Percentiles rank a stretch among this genome's conserved stretches.
phyloP scores from a whole-genome alignment of 2,888 invertebrate genomes.

The Drosophila cracens region DNA sequence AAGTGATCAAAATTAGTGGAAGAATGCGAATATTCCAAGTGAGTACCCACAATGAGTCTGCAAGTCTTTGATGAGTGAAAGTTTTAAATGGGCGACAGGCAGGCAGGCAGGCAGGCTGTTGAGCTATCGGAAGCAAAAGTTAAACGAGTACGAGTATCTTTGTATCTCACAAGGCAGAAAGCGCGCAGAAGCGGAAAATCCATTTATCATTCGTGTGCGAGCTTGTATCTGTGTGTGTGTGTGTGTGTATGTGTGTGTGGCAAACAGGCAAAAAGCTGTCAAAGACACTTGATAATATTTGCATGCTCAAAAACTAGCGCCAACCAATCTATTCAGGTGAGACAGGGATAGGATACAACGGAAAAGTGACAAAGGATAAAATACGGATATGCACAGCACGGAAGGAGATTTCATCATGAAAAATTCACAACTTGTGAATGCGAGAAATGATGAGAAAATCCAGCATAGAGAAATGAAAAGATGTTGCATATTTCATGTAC shows the following conservation, averaged over 20 bases:
- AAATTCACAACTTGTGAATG: neutral
- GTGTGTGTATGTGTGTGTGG: constrained; percentile 3
- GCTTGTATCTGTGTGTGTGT: neutral
- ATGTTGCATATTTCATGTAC: neutral
- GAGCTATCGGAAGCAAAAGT: constrained; percentile 25
- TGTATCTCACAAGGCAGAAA: constrained; percentile 7
- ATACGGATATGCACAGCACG: neutral
- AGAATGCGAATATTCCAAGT: neutral
- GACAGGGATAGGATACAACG: constrained; percentile 7
- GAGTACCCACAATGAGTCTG: neutral
- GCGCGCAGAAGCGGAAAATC: constrained; percentile 63
- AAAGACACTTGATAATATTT: constrained; percentile 61
- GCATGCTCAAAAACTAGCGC: constrained; percentile 45
- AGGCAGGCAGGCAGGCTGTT: neutral
- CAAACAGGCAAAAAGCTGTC: constrained; percentile 36
- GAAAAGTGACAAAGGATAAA: constrained; percentile 5
- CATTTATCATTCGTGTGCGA: constrained; percentile 60
- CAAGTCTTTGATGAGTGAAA: constrained; percentile 3
- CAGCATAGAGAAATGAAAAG: neutral
- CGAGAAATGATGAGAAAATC: neutral
- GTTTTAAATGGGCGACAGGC: constrained; percentile 5
- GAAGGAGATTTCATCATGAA: constrained; percentile 2
- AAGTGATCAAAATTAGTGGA: neutral
- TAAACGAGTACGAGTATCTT: constrained; percentile 29
- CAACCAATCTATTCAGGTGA: constrained; percentile 30